These are phyloP conservation scores for Champsocephalus esox DNA, from an alignment of 2,797 vertebrate genomes.

Conservation along the genomic window DNA sequence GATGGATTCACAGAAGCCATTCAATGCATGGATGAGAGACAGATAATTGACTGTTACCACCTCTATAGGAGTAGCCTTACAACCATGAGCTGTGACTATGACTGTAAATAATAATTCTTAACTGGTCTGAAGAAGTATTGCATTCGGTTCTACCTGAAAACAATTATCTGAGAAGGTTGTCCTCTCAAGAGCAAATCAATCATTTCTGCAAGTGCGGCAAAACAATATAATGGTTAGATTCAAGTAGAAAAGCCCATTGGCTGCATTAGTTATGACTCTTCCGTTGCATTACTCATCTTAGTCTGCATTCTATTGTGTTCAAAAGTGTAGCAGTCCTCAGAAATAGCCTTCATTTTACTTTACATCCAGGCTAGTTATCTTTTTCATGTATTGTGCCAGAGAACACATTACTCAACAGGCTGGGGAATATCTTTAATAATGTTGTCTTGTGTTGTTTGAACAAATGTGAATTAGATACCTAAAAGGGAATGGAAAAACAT, in stretches of 20 bases:
- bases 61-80: background rate
- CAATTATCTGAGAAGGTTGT: no score
- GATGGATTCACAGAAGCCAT: conserved; percentile 14
- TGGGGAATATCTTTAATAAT: background rate
- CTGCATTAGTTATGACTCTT: no score
- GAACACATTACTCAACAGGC: background rate
- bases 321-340: background rate
- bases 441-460: conserved; percentile 1
- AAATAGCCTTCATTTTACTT: background rate
- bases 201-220: no score
- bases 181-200: no score
- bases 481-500: background rate
- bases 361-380: conserved; percentile 1
- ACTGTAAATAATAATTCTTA: background rate
- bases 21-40: background rate
- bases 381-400: background rate
- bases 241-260: no score
- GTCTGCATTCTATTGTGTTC: no score
- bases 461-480: conserved; percentile 5
- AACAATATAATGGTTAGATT: no score
- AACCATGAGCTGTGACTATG: background rate
- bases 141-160: background rate
- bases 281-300: no score
- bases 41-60: background rate
- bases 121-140: background rate